Evolutionary conservation across 2,113 vertebrate genomes (phyloP), one percentile per base, ranked within the genome.

Genomic region (Oreochromis niloticus): DNA sequence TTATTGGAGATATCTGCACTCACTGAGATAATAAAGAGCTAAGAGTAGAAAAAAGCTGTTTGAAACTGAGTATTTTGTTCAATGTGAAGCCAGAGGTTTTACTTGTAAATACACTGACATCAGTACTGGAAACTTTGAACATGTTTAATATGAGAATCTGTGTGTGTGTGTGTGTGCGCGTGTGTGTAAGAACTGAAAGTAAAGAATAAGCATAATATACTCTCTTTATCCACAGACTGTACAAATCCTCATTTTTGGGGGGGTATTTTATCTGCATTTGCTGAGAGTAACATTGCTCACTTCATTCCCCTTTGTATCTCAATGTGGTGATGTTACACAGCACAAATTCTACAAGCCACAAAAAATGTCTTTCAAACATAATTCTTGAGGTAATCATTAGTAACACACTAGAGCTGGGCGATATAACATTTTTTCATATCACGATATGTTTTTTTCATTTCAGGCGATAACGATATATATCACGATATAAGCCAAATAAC

Each of bases 311-410:
- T 13, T 43, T 24, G 16, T 4, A 16, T 32, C 8, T 56, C 7
- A 56, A 56, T 34, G 16, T 5, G 16, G 19, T 83, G 81, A n/a
- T 8, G 19, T 66, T 24, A 87, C 88, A 85, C 63, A 78, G 54
- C 84, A 87, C 75, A 6, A 87, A 87, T 3, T 87, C 39, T 78
- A 90, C 87, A 27, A 80, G 19, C 78, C 81, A 91, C 81, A 57
- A 63, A 55, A 71, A 22, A 50, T 3, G 19, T 39, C 22, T 82
- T 48, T 81, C 63, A 41, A 73, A 91, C 80, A 56, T 22, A 34
- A 85, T 41, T 89, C 56, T 86, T 88, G 87, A 93, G 88, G 87
- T 92, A 94, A 91, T 90, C 36, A 52, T 85, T 41, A 85, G 57
- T n/a, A 87, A 89, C 59, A 86, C 56, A 84, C 30, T n/a, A n/a